These are phyloP conservation scores for Daphoenositta chrysoptera DNA, from an alignment of 2,113 vertebrate species.

Conservation along the genomic window DNA sequence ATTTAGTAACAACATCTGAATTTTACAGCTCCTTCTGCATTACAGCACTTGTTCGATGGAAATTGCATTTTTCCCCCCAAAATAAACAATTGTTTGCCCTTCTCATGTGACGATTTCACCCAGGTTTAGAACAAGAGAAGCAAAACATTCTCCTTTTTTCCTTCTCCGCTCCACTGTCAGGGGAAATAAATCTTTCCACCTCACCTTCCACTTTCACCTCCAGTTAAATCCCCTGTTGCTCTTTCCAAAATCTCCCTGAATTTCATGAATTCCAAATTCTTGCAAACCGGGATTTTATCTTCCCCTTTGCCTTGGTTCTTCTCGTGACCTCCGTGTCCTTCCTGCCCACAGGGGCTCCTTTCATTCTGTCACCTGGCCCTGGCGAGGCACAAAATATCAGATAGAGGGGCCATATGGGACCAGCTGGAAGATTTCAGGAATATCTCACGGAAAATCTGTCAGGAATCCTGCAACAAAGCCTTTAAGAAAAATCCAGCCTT, in stretches of 20 bases:
- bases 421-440: background rate
- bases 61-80: background rate
- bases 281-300: background rate
- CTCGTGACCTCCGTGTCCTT: background rate
- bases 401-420: background rate
- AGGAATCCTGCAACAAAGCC: background rate
- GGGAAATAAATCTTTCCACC: background rate
- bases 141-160: background rate
- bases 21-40: background rate
- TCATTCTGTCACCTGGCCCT: background rate
- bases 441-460: background rate
- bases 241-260: background rate
- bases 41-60: background rate
- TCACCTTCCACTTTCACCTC: background rate
- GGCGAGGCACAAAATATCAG: background rate
- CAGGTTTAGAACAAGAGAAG: background rate
- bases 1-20: background rate
- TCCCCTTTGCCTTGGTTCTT: background rate
- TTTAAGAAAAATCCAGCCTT: background rate
- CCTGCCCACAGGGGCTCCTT: background rate
- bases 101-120: background rate
- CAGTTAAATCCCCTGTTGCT: background rate
- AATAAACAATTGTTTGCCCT: background rate
- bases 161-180: background rate
- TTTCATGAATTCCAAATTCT: background rate